phyloP scores from a whole-genome alignment of 1,140 invertebrate genomes.

The Temnothorax nylanderi region DNA sequence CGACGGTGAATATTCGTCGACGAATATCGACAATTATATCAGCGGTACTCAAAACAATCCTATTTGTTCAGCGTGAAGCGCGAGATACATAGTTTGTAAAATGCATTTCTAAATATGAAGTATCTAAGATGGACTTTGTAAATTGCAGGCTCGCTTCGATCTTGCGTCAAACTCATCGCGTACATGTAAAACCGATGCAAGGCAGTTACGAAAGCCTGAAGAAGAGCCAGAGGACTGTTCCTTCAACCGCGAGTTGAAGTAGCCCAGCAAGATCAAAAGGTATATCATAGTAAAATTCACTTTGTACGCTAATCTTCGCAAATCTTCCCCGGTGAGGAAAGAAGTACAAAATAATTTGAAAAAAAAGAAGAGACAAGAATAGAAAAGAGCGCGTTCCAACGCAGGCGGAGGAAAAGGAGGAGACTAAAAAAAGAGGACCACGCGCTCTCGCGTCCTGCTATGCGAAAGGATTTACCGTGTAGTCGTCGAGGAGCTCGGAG shows the following conservation, averaged over 20 bases:
- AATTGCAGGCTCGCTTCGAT: background rate
- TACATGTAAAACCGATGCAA: background rate
- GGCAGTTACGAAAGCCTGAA: background rate
- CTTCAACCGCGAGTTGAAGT: background rate
- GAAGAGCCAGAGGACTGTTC: background rate
- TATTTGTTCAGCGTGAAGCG: background rate
- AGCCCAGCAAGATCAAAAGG: background rate
- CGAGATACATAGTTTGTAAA: background rate
- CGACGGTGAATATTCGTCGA: background rate
- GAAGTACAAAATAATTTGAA: background rate
- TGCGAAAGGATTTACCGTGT: conserved; percentile 83
- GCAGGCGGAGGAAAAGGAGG: background rate
- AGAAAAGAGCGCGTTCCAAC: background rate
- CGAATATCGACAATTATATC: background rate
- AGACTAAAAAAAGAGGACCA: background rate
- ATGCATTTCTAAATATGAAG: background rate
- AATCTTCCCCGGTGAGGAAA: background rate
- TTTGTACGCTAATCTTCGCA: background rate
- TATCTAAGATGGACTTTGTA: conserved; percentile 1
- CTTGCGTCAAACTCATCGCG: background rate
- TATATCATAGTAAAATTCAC: background rate
- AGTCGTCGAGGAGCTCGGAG: conserved; percentile 85
- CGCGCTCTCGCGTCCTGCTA: background rate
- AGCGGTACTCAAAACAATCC: background rate
- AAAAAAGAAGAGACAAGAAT: background rate